Conservation (phyloP, 2,888 invertebrate species). For the Cryptus armator region DNA sequence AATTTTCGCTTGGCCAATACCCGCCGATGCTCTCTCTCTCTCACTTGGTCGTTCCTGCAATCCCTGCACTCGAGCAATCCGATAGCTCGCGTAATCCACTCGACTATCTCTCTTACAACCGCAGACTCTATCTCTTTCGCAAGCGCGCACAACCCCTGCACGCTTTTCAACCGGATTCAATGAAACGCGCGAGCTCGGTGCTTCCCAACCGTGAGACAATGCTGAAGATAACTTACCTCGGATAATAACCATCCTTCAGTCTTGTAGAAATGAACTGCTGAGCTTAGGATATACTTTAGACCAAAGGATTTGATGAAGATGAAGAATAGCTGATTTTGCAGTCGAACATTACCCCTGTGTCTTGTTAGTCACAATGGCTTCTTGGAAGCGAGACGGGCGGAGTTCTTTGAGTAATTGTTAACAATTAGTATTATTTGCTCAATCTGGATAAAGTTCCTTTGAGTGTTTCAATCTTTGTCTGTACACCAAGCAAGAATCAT, state of each 20-base stretch:
- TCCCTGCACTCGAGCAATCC: slow-evolving; percentile 13
- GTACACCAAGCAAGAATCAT: neutral
- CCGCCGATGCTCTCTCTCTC: slow-evolving; percentile 22
- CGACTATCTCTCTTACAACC: slow-evolving; percentile 13
- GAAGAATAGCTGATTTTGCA: slow-evolving; percentile 53
- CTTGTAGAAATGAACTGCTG: slow-evolving; percentile 58
- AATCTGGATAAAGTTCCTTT: neutral
- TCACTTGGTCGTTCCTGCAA: slow-evolving; percentile 19
- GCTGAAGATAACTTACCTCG: slow-evolving; percentile 57
- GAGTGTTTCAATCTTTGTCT: neutral
- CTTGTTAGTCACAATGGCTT: neutral
- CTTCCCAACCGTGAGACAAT: slow-evolving; percentile 44
- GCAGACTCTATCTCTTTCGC: slow-evolving; percentile 17
- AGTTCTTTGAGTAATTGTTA: neutral
- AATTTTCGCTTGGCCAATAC: slow-evolving; percentile 63
- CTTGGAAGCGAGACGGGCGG: neutral
- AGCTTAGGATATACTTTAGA: slow-evolving; percentile 45
- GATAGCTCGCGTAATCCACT: slow-evolving; percentile 51
- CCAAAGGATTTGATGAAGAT: slow-evolving; percentile 15
- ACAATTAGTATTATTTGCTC: neutral
- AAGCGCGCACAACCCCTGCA: neutral
- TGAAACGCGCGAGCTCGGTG: neutral
- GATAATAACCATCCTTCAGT: slow-evolving; percentile 64
- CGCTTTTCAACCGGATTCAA: slow-evolving; percentile 19
- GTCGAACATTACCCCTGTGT: slow-evolving; percentile 4